Conservation (phyloP, 2,888 invertebrate genomes). For the Phyllotreta cruciferae region DNA sequence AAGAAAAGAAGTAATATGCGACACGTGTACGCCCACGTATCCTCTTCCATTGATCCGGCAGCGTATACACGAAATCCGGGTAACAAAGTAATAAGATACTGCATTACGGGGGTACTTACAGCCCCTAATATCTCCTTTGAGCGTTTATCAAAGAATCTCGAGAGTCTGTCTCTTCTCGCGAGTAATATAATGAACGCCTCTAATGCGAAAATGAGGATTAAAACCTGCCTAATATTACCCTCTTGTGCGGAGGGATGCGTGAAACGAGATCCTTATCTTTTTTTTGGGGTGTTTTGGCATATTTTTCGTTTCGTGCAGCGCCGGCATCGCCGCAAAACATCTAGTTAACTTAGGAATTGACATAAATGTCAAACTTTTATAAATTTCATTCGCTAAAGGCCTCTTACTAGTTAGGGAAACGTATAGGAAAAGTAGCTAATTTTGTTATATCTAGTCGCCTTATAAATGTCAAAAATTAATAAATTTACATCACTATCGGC, state of each 20-base stretch:
- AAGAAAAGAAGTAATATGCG: too few relatives aligned
- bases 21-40: neutral
- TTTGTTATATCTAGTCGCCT: too few relatives aligned
- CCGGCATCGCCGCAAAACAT: neutral
- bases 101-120: slow-evolving; percentile 46
- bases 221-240: slow-evolving; percentile 16
- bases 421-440: too few relatives aligned
- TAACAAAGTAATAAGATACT: slow-evolving; percentile 47
- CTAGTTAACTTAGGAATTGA: too few relatives aligned
- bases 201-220: slow-evolving; percentile 48
- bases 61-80: slow-evolving; percentile 23
- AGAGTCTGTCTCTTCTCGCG: slow-evolving; percentile 40
- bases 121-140: slow-evolving; percentile 51
- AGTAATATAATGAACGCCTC: slow-evolving; percentile 49
- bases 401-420: too few relatives aligned
- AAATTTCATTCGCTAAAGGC: too few relatives aligned
- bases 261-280: slow-evolving; percentile 38
- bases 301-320: neutral
- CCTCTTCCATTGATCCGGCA: slow-evolving; percentile 23
- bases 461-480: too few relatives aligned
- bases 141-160: slow-evolving; percentile 51
- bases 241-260: slow-evolving; percentile 25
- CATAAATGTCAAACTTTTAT: too few relatives aligned
- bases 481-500: too few relatives aligned
- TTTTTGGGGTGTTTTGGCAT: slow-evolving; percentile 18